These are phyloP conservation scores for Thera obeliscata DNA, from an alignment of 2,888 invertebrate genomes.

Conservation along the genomic window DNA sequence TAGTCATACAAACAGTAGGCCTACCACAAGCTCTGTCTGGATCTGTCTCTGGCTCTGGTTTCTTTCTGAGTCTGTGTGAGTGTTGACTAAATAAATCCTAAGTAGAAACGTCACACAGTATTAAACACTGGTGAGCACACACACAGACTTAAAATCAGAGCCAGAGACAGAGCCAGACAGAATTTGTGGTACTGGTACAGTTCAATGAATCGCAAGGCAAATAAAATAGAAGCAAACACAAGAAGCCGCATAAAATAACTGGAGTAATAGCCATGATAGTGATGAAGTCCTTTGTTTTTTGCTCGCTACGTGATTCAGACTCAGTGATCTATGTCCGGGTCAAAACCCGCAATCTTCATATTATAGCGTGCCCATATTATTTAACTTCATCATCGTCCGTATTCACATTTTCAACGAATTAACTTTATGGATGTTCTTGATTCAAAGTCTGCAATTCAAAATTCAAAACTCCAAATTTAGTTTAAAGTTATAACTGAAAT, in stretches of 20 bases:
- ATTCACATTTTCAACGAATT: constrained; percentile 19
- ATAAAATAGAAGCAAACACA: constrained; percentile 23
- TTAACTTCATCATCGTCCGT: constrained; percentile 38
- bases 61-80: no score
- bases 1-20: no score
- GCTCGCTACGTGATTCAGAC: constrained; percentile 60
- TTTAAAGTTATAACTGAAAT: no score
- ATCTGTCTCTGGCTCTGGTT: no score
- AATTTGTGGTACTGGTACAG: background rate
- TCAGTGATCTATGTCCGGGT: constrained; percentile 65
- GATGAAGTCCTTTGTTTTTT: constrained; percentile 51
- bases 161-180: no score
- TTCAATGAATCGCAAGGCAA: constrained; percentile 16
- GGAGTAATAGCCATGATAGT: constrained; percentile 41
- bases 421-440: constrained; percentile 1
- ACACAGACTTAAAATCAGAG: no score
- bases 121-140: no score
- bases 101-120: no score
- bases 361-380: constrained; percentile 41
- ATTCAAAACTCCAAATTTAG: no score
- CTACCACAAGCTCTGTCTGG: no score
- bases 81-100: no score
- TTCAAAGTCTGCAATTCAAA: background rate
- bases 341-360: constrained; percentile 55
- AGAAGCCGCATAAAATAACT: constrained; percentile 34